Evolutionary conservation across 2,888 invertebrate species (phyloP).

Genomic region (Argyra leucocephala): DNA sequence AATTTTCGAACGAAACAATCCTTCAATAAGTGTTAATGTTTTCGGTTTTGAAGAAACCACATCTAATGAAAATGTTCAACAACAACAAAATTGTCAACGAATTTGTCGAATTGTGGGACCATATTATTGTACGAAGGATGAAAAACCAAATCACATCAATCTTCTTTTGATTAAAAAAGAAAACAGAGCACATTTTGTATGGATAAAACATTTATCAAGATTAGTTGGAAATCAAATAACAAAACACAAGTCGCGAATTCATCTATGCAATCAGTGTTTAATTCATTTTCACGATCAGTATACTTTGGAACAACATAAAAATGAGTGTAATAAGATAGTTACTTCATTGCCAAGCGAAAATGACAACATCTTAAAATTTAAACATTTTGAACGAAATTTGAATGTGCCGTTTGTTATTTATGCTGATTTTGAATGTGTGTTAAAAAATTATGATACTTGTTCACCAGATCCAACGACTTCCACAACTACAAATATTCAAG

Average conservation of each 20-base stretch:
- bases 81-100: no score
- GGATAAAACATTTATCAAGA: no score
- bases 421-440: neutral
- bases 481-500: neutral
- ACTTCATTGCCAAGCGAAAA: constrained; percentile 23
- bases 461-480: neutral
- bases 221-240: no score
- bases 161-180: no score
- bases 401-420: neutral
- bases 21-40: neutral
- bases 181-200: no score
- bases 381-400: constrained; percentile 19
- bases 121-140: no score
- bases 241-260: no score
- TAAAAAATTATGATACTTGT: neutral
- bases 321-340: constrained; percentile 4
- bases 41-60: neutral
- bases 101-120: no score
- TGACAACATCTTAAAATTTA: constrained; percentile 19
- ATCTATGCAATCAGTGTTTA: neutral
- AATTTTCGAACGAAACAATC: neutral
- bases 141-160: no score
- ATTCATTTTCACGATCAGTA: neutral
- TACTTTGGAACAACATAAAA: neutral
- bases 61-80: no score